Conservation (phyloP, 2,888 invertebrate species). For the Adineta ricciae region DNA sequence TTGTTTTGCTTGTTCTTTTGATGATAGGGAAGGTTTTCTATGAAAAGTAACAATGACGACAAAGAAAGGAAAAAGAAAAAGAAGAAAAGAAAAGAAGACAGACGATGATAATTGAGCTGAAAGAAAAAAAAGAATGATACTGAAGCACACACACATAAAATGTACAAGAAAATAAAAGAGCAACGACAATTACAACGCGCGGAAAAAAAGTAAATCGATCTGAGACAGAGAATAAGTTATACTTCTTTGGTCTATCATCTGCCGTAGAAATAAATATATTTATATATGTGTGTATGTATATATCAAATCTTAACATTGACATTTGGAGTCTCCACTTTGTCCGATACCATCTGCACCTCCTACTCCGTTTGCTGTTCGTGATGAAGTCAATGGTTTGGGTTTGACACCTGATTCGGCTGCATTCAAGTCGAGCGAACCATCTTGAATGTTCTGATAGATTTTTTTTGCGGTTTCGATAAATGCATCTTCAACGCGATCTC, state of each 20-base stretch:
- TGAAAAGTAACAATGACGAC: background rate
- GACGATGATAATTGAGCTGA: background rate
- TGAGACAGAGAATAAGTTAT: slow-evolving; percentile 8
- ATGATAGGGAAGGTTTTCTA: no score
- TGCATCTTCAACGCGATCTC: slow-evolving; percentile 98
- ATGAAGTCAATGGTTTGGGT: slow-evolving; percentile 67
- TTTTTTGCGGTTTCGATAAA: slow-evolving; percentile 98
- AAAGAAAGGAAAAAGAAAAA: no score
- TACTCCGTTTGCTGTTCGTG: slow-evolving; percentile 21
- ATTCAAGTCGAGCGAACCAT: slow-evolving; percentile 89
- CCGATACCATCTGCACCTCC: background rate
- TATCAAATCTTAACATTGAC: background rate
- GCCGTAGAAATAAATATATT: background rate
- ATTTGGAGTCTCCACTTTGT: background rate
- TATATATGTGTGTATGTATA: background rate
- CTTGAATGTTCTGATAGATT: slow-evolving; percentile 98
- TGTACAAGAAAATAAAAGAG: slow-evolving; percentile 13
- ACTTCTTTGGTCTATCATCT: background rate
- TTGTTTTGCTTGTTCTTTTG: background rate
- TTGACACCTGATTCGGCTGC: slow-evolving; percentile 98
- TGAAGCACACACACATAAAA: background rate
- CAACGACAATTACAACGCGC: background rate
- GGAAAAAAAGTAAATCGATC: background rate
- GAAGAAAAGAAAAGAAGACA: no score
- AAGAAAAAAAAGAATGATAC: background rate